A percentile compares a stretch with the other conserved stretches of the same genome.
phyloP scores from a whole-genome alignment of 1,140 invertebrate genomes.

The Anastatus disparis region DNA sequence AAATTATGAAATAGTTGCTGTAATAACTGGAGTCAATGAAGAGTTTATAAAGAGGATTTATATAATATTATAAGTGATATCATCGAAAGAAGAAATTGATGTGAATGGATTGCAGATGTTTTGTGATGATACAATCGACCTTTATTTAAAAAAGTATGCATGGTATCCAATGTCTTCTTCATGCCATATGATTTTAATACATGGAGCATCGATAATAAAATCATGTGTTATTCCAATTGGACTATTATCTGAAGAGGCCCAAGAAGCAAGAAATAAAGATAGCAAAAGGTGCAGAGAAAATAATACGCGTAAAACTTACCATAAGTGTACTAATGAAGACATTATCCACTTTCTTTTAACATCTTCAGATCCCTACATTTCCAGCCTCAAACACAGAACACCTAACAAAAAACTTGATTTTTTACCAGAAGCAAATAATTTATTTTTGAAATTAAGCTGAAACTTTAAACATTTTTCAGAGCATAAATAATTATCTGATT shows the following conservation, averaged over 20 bases:
- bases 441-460: too few species aligned
- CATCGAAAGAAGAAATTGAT: not conserved
- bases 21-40: not conserved
- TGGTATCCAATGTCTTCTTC: not conserved
- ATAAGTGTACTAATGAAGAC: slow-evolving; percentile 5
- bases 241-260: not conserved
- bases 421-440: too few species aligned
- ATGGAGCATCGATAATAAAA: not conserved
- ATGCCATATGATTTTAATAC: slow-evolving; percentile 8
- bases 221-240: not conserved
- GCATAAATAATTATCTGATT: too few species aligned
- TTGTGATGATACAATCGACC: not conserved
- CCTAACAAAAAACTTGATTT: too few species aligned
- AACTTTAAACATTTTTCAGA: too few species aligned
- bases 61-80: not conserved
- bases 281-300: slow-evolving; percentile 11
- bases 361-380: slow-evolving; percentile 4
- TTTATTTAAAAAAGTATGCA: too few species aligned
- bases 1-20: slow-evolving; percentile 16
- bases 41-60: not conserved
- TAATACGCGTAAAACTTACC: slow-evolving; percentile 9
- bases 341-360: slow-evolving; percentile 1
- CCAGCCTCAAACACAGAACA: too few species aligned
- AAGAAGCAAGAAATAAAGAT: slow-evolving; percentile 9
- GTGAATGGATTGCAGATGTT: not conserved